A percentile compares a stretch with the other conserved stretches of the same genome.
Conservation (phyloP, 2,888 invertebrate species). For the Sympetrum striolatum region DNA sequence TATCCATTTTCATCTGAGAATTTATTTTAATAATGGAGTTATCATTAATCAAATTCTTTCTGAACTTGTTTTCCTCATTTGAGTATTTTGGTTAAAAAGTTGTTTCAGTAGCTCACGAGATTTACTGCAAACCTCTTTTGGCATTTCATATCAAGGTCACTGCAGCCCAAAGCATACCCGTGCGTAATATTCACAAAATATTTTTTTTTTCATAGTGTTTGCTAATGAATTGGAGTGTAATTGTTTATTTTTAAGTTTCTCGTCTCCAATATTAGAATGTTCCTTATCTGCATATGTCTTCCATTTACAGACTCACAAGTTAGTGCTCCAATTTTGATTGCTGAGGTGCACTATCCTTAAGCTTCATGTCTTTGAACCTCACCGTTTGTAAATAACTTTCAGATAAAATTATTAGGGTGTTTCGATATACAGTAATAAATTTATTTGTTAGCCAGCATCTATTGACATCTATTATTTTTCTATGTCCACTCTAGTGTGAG, state of each 20-base stretch:
- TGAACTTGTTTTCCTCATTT: background rate
- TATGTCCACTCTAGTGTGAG: background rate
- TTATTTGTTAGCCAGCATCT: constrained; percentile 4
- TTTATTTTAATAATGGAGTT: background rate
- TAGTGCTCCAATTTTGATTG: background rate
- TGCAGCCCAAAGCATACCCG: background rate
- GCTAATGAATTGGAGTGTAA: constrained; percentile 10
- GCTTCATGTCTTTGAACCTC: background rate
- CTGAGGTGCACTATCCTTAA: background rate
- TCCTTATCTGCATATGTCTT: background rate
- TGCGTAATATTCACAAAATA: background rate
- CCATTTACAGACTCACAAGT: background rate
- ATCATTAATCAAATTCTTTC: background rate
- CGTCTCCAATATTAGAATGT: background rate
- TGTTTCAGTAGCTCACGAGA: background rate
- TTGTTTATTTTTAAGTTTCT: background rate
- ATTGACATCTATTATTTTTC: background rate
- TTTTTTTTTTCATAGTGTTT: background rate
- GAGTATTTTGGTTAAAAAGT: background rate
- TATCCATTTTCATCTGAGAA: background rate
- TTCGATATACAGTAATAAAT: background rate
- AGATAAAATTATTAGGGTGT: background rate
- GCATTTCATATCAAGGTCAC: background rate
- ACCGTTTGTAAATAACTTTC: background rate
- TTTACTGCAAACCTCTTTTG: background rate